Percentiles rank a stretch among this genome's conserved stretches.
These are phyloP conservation scores for Camponotus fellah DNA, from an alignment of 2,888 invertebrate species.

Conservation along the genomic window DNA sequence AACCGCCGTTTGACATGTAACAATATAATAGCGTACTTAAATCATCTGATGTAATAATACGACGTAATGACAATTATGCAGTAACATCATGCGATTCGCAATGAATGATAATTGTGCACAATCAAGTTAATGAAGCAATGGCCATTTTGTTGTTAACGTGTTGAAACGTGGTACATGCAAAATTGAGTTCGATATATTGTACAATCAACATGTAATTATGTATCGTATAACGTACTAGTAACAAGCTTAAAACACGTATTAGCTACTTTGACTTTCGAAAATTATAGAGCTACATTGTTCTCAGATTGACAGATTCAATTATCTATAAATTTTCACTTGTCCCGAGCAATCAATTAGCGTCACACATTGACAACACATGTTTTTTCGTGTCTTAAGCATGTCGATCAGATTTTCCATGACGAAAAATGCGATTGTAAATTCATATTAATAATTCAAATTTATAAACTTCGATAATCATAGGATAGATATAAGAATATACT, in stretches of 20 bases:
- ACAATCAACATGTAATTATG: slow-evolving; percentile 16
- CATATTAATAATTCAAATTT: background rate
- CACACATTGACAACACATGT: slow-evolving; percentile 5
- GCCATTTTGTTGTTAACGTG: slow-evolving; percentile 7
- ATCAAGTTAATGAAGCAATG: slow-evolving; percentile 28
- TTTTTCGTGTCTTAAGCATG: slow-evolving; percentile 28
- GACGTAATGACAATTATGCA: slow-evolving; percentile 30
- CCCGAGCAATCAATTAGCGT: slow-evolving; percentile 44
- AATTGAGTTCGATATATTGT: background rate
- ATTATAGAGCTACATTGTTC: slow-evolving; percentile 38
- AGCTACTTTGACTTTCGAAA: slow-evolving; percentile 24
- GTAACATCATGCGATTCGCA: background rate
- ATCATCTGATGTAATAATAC: slow-evolving; percentile 46
- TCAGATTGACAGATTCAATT: slow-evolving; percentile 43
- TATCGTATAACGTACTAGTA: background rate
- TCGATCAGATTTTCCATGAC: slow-evolving; percentile 23
- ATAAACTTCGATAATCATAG: background rate
- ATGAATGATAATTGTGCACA: slow-evolving; percentile 29
- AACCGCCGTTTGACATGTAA: slow-evolving; percentile 33
- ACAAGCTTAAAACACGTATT: background rate
- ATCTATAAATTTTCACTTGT: slow-evolving; percentile 20
- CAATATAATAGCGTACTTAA: slow-evolving; percentile 43
- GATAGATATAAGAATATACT: background rate
- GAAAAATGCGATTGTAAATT: slow-evolving; percentile 6
- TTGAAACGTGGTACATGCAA: background rate